Percentiles rank a stretch among this genome's conserved stretches.
These are phyloP conservation scores for Brienomyrus longianalis DNA, from an alignment of 2,113 vertebrate genomes.

Conservation along the genomic window DNA sequence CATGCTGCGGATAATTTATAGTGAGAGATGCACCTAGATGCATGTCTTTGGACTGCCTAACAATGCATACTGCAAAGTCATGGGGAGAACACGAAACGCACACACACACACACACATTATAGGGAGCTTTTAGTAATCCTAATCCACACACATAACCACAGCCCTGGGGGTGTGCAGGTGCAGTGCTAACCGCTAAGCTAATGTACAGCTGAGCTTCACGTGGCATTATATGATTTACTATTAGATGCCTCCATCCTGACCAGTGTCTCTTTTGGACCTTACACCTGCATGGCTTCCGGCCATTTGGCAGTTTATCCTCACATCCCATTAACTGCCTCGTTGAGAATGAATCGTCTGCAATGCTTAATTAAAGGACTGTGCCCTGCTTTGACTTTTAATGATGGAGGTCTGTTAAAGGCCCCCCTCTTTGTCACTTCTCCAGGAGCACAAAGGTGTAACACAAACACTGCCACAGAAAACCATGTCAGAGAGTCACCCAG, in stretches of 20 bases:
- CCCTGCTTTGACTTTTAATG: background rate
- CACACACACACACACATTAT: background rate
- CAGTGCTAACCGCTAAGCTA: background rate
- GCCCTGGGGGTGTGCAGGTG: background rate
- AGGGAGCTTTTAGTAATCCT: too few relatives aligned
- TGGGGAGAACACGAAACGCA: background rate
- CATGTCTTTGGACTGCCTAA: background rate
- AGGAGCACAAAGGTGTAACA: background rate
- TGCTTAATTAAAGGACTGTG: slow-evolving; percentile 8
- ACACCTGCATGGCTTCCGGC: background rate
- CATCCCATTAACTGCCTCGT: background rate
- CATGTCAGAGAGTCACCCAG: background rate
- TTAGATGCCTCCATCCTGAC: background rate
- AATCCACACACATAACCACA: background rate
- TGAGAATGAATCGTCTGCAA: background rate
- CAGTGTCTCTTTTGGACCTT: background rate
- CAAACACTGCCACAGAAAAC: background rate
- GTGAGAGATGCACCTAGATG: background rate
- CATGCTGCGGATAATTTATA: background rate
- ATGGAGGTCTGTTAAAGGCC: background rate
- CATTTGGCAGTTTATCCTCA: background rate
- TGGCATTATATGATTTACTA: background rate
- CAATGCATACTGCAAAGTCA: background rate
- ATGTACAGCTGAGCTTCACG: background rate
- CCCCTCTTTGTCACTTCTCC: background rate